Evolutionary conservation across 2,113 vertebrate species (phyloP), one percentile per base, ranked within the genome.

Genomic region (Sphyrna mokarran): DNA sequence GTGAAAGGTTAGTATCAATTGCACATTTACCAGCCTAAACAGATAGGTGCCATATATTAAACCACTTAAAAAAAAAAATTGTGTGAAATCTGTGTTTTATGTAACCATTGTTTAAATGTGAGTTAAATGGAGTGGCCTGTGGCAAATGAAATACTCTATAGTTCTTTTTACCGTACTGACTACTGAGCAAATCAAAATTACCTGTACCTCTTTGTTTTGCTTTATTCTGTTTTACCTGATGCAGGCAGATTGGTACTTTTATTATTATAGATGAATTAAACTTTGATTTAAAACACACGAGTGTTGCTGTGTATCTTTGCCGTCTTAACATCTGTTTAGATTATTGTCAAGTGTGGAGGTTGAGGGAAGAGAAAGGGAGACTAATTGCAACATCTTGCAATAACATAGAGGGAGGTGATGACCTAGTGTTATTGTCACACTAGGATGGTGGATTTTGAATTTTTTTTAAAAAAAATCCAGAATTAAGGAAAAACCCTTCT

Each of bases 141-240:
- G 94, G 94, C 40, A 70, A 70, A 95, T 95, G 68, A 76, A 95
- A 76, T 69, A 72, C 70, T 95, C 69, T 72, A n/a, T n/a, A 72
- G 69, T 76, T 48, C 94, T 72, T 95, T 95, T 95, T 95, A 95
- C 69, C 40, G 22, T 95, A 70, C 94, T 76, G 94, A 95, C 94
- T 95, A 95, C 94, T 95, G 94, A 95, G 94, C 94, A 95, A 95
- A 95, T 76, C 48, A 29, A 33, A 76, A 72, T 69, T 95, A 54
- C 94, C 43, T 95, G 94, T 95, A 95, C 69, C 66, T 95, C 40
- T 95, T 48, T 95, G 68, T 95, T 95, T 95, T 95, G 94, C 69
- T 95, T 95, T 95, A 72, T 95, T 95, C 94, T 54, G 94, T 95
- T 95, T 69, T 95, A 95, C 94, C 94, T 95, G 94, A 95, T 95